A percentile compares a stretch with the other conserved stretches of the same genome.
phyloP scores from a whole-genome alignment of 2,113 vertebrate species.

The Lepus americanus region DNA sequence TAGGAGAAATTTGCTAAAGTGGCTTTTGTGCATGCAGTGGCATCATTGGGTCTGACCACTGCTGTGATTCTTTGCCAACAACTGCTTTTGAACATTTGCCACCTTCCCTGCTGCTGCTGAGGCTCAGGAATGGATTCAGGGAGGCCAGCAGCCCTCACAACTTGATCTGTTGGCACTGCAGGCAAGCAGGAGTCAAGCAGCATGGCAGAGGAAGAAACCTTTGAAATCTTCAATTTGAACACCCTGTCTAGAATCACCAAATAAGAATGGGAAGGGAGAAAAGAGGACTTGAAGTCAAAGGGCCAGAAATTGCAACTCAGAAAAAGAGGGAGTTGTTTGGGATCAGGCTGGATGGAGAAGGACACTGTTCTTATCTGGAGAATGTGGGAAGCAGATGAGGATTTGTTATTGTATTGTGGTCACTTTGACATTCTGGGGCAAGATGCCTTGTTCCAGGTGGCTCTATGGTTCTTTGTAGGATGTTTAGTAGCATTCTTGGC shows the following conservation, averaged over 20 bases:
- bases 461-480: background rate
- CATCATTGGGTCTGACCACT: constrained; percentile 83
- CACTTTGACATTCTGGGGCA: background rate
- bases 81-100: constrained; percentile 86
- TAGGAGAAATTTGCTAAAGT: constrained; percentile 83
- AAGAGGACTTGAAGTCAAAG: background rate
- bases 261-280: constrained; percentile 60
- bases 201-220: constrained; percentile 81
- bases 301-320: background rate
- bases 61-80: constrained; percentile 87
- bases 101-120: constrained; percentile 85
- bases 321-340: background rate
- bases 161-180: constrained; percentile 86
- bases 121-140: constrained; percentile 85
- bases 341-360: background rate
- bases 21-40: constrained; percentile 80
- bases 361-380: background rate
- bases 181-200: constrained; percentile 85
- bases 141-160: constrained; percentile 84
- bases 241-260: constrained; percentile 78
- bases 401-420: background rate
- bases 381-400: background rate
- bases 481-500: background rate
- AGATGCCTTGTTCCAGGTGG: fast-evolving
- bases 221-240: constrained; percentile 86